phyloP scores from a whole-genome alignment of 2,888 invertebrate genomes.

The Trilocha varians region DNA sequence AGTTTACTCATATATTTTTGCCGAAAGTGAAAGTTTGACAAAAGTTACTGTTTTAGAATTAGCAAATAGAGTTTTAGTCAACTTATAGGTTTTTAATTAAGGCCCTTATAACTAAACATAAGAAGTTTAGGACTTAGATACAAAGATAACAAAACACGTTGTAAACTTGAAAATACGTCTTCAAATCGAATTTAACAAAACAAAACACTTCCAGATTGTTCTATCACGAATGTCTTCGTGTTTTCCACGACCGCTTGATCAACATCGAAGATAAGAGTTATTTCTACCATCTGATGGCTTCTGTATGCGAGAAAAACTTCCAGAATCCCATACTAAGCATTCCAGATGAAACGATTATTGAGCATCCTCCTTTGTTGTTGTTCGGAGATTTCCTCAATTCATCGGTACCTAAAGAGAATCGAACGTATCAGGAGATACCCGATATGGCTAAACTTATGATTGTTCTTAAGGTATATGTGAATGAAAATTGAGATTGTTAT shows the following conservation, averaged over 20 bases:
- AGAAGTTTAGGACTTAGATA: too few relatives aligned
- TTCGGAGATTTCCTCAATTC: constrained; percentile 91
- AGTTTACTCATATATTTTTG: too few relatives aligned
- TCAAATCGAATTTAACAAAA: too few relatives aligned
- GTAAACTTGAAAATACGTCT: too few relatives aligned
- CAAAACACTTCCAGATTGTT: constrained; percentile 82
- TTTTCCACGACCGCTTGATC: constrained; percentile 92
- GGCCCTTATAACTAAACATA: too few relatives aligned
- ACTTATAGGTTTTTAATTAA: too few relatives aligned
- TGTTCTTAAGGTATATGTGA: constrained; percentile 75
- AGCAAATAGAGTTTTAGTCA: too few relatives aligned
- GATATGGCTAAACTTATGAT: constrained; percentile 79
- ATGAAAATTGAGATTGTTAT: not conserved
- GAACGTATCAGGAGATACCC: constrained; percentile 88
- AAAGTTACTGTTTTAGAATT: too few relatives aligned
- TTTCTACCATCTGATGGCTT: constrained; percentile 81
- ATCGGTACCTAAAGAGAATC: constrained; percentile 79
- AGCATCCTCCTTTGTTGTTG: constrained; percentile 78
- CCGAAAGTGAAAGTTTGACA: too few relatives aligned
- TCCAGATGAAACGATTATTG: constrained; percentile 73
- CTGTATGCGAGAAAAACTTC: constrained; percentile 77
- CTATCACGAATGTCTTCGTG: constrained; percentile 92
- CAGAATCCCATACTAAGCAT: constrained; percentile 73
- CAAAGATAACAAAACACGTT: too few relatives aligned
- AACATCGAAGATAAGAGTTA: constrained; percentile 86